Percentiles rank a stretch among this genome's conserved stretches.
phyloP scores from a whole-genome alignment of 2,797 vertebrate species.

The Tadarida brasiliensis region DNA sequence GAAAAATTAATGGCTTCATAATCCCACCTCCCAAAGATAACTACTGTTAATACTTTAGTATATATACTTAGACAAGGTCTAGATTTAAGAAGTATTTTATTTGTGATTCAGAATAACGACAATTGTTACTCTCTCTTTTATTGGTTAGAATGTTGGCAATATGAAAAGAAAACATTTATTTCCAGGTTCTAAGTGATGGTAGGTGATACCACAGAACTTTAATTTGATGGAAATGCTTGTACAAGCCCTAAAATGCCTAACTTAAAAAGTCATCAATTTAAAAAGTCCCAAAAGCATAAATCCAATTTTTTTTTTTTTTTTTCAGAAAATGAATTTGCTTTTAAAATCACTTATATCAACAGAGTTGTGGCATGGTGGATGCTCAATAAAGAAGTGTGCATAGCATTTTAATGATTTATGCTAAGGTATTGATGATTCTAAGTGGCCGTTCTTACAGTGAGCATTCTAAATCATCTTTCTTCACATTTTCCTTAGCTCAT shows the following conservation, averaged over 20 bases:
- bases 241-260: background rate
- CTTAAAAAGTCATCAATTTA: background rate
- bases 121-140: background rate
- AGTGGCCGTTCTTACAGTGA: background rate
- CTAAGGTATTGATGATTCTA: background rate
- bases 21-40: background rate
- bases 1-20: constrained; percentile 7
- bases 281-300: background rate
- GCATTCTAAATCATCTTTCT: background rate
- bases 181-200: background rate
- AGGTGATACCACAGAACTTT: background rate
- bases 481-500: background rate
- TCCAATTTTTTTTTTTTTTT: background rate
- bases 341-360: constrained; percentile 24
- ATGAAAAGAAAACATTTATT: background rate
- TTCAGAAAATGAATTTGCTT: background rate
- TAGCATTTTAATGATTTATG: constrained; percentile 1
- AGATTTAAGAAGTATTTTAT: constrained; percentile 38
- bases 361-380: background rate
- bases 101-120: constrained; percentile 16
- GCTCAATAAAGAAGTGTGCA: background rate
- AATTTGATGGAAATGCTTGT: background rate
- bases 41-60: background rate
- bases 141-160: constrained; percentile 1
- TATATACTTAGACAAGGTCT: background rate